Evolutionary conservation across 2,113 vertebrate species (phyloP).

Genomic region (Pleuronectes platessa): DNA sequence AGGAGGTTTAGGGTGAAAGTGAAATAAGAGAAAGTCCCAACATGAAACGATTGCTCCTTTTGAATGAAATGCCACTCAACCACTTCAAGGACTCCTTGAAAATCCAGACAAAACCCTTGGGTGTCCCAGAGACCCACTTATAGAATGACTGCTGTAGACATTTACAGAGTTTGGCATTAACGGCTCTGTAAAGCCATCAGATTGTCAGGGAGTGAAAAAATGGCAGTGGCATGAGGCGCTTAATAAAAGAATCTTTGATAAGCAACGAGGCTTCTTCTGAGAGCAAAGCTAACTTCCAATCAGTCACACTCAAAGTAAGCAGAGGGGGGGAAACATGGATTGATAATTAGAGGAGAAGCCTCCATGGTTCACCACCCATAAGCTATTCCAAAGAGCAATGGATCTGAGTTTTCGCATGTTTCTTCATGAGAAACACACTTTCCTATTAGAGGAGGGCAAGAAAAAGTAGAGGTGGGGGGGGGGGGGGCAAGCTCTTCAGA

Average conservation of each 20-base stretch:
- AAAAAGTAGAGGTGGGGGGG: not conserved
- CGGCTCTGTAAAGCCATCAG: conserved; percentile 43
- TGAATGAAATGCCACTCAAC: conserved; percentile 4
- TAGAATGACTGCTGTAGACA: conserved; percentile 17
- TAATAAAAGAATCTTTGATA: conserved; percentile 50
- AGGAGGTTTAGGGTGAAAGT: not conserved
- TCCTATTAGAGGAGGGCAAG: conserved; percentile 46
- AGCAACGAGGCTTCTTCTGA: conserved; percentile 36
- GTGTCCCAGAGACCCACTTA: conserved; percentile 6
- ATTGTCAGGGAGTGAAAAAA: conserved; percentile 45
- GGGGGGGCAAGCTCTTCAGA: conserved; percentile 25
- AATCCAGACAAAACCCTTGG: not conserved
- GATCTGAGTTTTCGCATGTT: conserved; percentile 66
- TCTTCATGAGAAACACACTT: conserved; percentile 80
- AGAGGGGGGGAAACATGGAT: not conserved
- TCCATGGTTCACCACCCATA: conserved; percentile 57
- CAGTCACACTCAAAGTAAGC: conserved; percentile 29
- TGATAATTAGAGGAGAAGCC: conserved; percentile 56
- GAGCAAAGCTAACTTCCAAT: conserved; percentile 28
- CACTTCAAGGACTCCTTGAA: conserved; percentile 31
- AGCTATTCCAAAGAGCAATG: conserved; percentile 57
- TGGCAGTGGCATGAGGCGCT: conserved; percentile 23
- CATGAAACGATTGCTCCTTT: conserved; percentile 1
- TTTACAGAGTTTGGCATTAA: conserved; percentile 43
- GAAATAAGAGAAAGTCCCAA: not conserved